Evolutionary conservation across 2,113 vertebrate genomes (phyloP), one percentile per base, ranked within the genome.

Genomic region (Gnathonemus longibarbis): DNA sequence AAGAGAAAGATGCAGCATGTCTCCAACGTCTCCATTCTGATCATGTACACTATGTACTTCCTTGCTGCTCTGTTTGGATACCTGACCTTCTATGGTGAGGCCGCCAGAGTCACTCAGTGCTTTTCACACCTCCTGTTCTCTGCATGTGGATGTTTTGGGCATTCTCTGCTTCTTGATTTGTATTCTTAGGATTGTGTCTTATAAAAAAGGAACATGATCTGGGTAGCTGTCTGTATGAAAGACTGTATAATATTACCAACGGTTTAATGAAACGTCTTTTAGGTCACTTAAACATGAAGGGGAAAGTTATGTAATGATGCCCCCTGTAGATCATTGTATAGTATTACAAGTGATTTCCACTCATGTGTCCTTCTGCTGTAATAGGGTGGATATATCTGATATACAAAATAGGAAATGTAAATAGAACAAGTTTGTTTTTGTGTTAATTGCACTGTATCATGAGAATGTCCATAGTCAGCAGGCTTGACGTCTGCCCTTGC

Each of bases 1-100:
- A 96, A 98, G 94, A 97, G 94, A 94, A 98, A 94, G 94, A 99
- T 99, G 98, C 98, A 99, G 93, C 96, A 95, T 27, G 96, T 99
- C 90, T 98, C 98, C 92, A 99, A 99, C 95, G 93, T 99, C 91
- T 99, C 98, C 94, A 99, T 99, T 90, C 62, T 91, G 0, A 96
- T 99, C 93, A 99, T 99, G 98, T 99, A 98, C 91, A 92, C 94
- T 93, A 99, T 99, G 98, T 99, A 99, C 95, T 99, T 99, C 94
- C 95, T 99, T 93, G 98, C 98, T 0, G 98, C 98, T 83, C 98
- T 99, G 90, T 99, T 99, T 31, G 98, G 98, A 92, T 99, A 99
- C 95, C 96, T 99, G 95, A 99, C 98, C 0, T 99, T 99, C 94
- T 98, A 98, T 0, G 97, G 98, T 99, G 96, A 96, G 97, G 21